Conservation (phyloP, 2,888 invertebrate species). For the Pterostichus niger region DNA sequence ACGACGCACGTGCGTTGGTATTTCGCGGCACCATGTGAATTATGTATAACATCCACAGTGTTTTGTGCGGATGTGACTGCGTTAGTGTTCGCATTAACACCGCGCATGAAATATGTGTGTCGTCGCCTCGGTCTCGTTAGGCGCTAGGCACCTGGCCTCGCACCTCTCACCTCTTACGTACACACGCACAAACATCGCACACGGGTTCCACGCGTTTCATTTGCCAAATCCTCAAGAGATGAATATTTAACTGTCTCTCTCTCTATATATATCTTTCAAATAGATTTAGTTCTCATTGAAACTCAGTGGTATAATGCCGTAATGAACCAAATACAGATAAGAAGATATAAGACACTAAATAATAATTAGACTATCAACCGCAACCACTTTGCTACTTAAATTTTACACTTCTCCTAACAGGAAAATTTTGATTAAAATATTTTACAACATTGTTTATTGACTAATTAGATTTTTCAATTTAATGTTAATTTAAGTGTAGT, state of each 20-base stretch:
- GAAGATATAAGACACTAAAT: no score
- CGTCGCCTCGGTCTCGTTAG: constrained; percentile 47
- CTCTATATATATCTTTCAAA: not conserved
- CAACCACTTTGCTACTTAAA: no score
- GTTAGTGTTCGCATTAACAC: constrained; percentile 55
- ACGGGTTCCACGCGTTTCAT: not conserved
- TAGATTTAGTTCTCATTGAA: not conserved
- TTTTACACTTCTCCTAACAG: no score
- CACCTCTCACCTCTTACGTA: not conserved
- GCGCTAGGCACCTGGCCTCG: constrained; percentile 10
- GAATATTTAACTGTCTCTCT: constrained; percentile 21
- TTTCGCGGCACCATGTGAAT: constrained; percentile 49
- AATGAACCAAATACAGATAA: no score
- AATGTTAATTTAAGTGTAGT: no score
- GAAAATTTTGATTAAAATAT: no score
- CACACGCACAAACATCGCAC: not conserved
- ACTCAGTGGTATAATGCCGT: no score
- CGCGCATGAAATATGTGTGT: constrained; percentile 50
- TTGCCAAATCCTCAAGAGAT: not conserved
- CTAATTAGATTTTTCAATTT: no score
- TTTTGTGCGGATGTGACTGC: constrained; percentile 56
- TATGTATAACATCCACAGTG: constrained; percentile 55
- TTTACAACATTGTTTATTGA: no score
- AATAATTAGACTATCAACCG: no score
- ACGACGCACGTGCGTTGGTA: constrained; percentile 30